Base-by-base conservation (phyloP, 23 tunicate genomes). In the Trididemnum clinides region DNA sequence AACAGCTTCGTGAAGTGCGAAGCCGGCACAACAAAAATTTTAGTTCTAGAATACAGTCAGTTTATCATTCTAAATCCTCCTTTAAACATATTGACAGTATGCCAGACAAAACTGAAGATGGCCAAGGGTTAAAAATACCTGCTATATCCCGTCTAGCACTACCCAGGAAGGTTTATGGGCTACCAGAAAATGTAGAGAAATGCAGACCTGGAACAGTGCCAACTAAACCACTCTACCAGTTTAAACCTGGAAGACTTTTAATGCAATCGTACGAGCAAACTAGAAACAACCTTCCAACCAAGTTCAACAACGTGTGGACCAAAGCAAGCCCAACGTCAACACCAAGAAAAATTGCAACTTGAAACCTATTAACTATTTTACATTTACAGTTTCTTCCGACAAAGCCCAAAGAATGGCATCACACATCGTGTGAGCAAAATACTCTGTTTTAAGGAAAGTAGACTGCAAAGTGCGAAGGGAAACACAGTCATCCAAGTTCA, bases 301-400 rank as follows among this genome's bases (percentile, higher is more conserved):
- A 87, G 33, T 87, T 87, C 50, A 87, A 87, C 81, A 87, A 87
- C 28, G 91, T 87, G 7, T 87, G 91, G 91, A 87, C 82, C 50
- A 51, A 78, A 51, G 27, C 39, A 51, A 78, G 83, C 25, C 64
- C 83, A 51, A 32, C 28, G 2, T 30, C 66, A 7, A 37, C 80
- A 7, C 80, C 57, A 1, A 36, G 80, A 73, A 73, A 73, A 37
- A 7, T 33, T 21, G 21, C 22, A 19, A 59, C 69, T n/a, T n/a
- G n/a, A n/a, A n/a, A n/a, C n/a, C n/a, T n/a, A n/a, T n/a, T n/a
- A n/a, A n/a, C n/a, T n/a, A n/a, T n/a, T n/a, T n/a, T n/a, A n/a
- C n/a, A n/a, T n/a, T n/a, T n/a, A n/a, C n/a, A n/a, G n/a, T n/a
- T n/a, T n/a, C n/a, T n/a, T n/a, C n/a, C n/a, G n/a, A n/a, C n/a